A percentile compares a stretch with the other conserved stretches of the same genome.
Conservation (phyloP, 2,888 invertebrate genomes). For the Ectemnius continuus region DNA sequence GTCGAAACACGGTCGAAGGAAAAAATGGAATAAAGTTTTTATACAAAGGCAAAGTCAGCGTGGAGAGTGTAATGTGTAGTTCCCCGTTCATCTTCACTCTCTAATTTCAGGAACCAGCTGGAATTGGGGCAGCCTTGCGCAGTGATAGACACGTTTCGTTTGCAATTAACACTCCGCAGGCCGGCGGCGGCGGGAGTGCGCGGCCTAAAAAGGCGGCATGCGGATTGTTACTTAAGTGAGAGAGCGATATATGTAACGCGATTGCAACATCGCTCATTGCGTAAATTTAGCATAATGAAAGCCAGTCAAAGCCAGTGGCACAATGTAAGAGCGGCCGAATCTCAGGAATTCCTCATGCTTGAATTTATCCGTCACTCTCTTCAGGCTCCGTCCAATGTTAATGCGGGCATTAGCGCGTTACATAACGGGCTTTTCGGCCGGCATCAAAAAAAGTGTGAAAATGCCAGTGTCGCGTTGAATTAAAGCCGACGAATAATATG, state of each 20-base stretch:
- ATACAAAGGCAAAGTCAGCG: constrained; percentile 39
- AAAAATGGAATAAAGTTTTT: constrained; percentile 59
- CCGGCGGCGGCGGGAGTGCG: not conserved
- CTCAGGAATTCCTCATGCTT: not conserved
- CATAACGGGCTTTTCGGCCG: not conserved
- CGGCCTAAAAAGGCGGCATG: constrained; percentile 2
- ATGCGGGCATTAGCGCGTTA: not conserved
- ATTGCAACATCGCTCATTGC: constrained; percentile 1
- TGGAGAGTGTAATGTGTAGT: not conserved
- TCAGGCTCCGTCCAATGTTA: not conserved
- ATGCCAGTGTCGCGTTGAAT: no score
- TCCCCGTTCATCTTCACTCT: not conserved
- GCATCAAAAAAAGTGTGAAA: not conserved
- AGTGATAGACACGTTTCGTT: not conserved
- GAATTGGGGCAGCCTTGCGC: not conserved
- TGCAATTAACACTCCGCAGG: constrained; percentile 4
- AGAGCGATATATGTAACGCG: not conserved
- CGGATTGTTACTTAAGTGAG: not conserved
- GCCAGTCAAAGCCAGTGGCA: constrained; percentile 4
- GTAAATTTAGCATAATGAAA: constrained; percentile 10
- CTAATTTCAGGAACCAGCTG: not conserved
- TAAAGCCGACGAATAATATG: not conserved
- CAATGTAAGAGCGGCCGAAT: constrained; percentile 2
- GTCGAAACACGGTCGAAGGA: constrained; percentile 26
- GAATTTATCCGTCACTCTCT: not conserved